Evolutionary conservation across 2,797 vertebrate genomes (phyloP).

Genomic region (Melanotaenia nigrans): DNA sequence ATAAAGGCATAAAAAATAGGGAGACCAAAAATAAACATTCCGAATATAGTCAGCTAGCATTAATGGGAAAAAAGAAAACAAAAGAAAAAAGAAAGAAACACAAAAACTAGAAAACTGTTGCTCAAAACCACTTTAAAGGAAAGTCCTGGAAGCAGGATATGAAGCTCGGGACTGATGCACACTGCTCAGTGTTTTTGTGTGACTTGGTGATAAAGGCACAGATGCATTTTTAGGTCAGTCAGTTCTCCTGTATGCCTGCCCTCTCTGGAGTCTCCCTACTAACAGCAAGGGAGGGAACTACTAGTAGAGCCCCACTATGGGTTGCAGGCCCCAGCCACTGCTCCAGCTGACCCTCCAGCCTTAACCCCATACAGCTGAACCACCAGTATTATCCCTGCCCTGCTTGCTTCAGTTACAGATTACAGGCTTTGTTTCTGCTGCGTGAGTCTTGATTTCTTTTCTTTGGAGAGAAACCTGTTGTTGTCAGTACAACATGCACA

Average conservation of each 20-base stretch:
- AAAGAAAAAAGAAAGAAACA: too few relatives aligned
- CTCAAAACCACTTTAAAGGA: not conserved
- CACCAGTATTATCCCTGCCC: constrained; percentile 40
- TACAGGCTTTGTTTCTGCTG: not conserved
- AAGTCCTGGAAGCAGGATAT: not conserved
- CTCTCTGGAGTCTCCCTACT: constrained; percentile 54
- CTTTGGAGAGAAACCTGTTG: not conserved
- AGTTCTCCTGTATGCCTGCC: constrained; percentile 53
- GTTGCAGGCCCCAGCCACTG: constrained; percentile 70
- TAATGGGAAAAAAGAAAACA: too few relatives aligned
- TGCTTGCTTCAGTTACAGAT: constrained; percentile 30
- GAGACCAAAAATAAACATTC: not conserved
- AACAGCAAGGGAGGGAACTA: constrained; percentile 59
- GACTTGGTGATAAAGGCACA: constrained; percentile 36
- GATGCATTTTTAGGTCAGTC: constrained; percentile 60
- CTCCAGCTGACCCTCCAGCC: constrained; percentile 63
- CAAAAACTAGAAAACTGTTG: not conserved
- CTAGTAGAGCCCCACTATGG: constrained; percentile 72
- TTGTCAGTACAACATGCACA: not conserved
- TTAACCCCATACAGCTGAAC: constrained; percentile 46
- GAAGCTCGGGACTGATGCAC: not conserved
- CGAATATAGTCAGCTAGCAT: not conserved
- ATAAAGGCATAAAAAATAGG: not conserved
- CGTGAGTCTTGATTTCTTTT: constrained; percentile 1
- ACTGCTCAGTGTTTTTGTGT: not conserved